phyloP scores from a whole-genome alignment of 2,888 invertebrate genomes.

The Fissipunctia ypsillon region DNA sequence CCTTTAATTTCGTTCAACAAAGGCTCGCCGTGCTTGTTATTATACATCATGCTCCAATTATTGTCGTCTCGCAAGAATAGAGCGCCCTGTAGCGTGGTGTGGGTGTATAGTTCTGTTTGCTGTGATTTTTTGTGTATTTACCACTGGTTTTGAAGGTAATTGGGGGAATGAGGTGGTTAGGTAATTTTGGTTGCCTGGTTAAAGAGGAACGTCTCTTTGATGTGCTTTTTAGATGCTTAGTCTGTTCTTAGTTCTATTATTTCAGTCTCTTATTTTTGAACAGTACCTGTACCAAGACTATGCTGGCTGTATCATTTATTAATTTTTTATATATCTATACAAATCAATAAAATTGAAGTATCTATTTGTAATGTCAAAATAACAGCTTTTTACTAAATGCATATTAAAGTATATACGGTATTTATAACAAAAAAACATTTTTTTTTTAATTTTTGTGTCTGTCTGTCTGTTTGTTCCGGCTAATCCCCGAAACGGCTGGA shows the following conservation, averaged over 20 bases:
- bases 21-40: conserved; percentile 74
- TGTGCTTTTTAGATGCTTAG: no score
- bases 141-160: neutral
- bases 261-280: neutral
- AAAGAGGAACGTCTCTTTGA: neutral
- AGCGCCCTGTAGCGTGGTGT: conserved; percentile 58
- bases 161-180: neutral
- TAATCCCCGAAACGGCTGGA: no score
- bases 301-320: no score
- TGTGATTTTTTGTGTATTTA: conserved; percentile 28
- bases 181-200: conserved; percentile 11
- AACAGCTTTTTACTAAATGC: no score
- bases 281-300: neutral
- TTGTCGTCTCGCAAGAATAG: conserved; percentile 76
- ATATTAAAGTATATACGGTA: no score
- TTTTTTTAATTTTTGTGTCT: no score
- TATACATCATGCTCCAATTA: conserved; percentile 83
- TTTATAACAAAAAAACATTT: no score
- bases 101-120: conserved; percentile 36
- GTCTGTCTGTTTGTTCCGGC: no score
- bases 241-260: no score
- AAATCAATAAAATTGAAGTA: no score
- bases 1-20: conserved; percentile 81
- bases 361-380: no score
- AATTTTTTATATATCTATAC: no score